A percentile compares a stretch with the other conserved stretches of the same genome.
phyloP scores from a whole-genome alignment of 2,888 invertebrate species.

The Entomobrya multifasciata region DNA sequence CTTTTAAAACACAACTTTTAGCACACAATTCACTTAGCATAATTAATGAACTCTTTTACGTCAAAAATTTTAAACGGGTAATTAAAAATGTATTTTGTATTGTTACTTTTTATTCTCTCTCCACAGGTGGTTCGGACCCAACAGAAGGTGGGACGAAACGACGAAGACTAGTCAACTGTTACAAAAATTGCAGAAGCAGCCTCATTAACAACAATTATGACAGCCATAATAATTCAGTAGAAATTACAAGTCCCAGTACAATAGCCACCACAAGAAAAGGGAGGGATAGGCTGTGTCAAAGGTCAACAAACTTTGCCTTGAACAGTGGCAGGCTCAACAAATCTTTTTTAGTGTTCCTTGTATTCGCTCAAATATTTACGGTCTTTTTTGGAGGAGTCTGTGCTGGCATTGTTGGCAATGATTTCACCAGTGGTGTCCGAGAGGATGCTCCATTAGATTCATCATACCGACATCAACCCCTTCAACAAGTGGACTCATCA shows the following conservation, averaged over 20 bases:
- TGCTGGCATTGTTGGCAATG: conserved; percentile 50
- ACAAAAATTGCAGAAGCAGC: conserved; percentile 21
- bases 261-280: background rate
- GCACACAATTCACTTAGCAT: too few species aligned
- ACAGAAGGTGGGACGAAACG: conserved; percentile 31
- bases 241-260: background rate
- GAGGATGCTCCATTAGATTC: conserved; percentile 49
- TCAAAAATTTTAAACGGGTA: background rate
- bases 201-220: conserved; percentile 53
- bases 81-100: conserved; percentile 29
- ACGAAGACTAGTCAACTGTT: background rate
- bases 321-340: conserved; percentile 54
- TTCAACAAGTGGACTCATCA: conserved; percentile 45
- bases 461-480: conserved; percentile 3
- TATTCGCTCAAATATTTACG: conserved; percentile 55
- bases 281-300: conserved; percentile 25
- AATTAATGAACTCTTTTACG: conserved; percentile 48
- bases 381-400: conserved; percentile 51
- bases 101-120: conserved; percentile 14
- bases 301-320: conserved; percentile 40
- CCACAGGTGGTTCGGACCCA: conserved; percentile 46
- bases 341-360: conserved; percentile 53
- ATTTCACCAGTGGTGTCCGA: background rate
- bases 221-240: conserved; percentile 1
- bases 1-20: background rate